These are phyloP conservation scores for Drosophila aldrichi DNA, from an alignment of 2,888 invertebrate species.

Conservation along the genomic window DNA sequence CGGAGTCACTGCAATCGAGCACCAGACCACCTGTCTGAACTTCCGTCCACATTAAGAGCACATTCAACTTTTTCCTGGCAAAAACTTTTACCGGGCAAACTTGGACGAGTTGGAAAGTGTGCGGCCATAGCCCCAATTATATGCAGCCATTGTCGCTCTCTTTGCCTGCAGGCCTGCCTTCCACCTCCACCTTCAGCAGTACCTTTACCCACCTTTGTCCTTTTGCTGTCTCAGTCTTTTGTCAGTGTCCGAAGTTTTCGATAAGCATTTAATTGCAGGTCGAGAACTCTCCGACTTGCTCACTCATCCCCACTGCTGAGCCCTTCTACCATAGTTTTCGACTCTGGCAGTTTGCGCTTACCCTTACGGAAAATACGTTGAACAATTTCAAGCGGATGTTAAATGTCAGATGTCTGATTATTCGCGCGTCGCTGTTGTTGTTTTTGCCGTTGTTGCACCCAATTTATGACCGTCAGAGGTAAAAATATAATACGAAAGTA, in stretches of 20 bases:
- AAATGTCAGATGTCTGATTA: slow-evolving; percentile 63
- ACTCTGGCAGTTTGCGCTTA: slow-evolving; percentile 20
- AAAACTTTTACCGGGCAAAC: slow-evolving; percentile 35
- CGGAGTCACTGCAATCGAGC: slow-evolving; percentile 12
- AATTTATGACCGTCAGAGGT: slow-evolving; percentile 61
- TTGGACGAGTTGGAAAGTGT: slow-evolving; percentile 22
- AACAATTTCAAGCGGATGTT: slow-evolving; percentile 74
- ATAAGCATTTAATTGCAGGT: slow-evolving; percentile 76
- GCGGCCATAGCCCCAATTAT: slow-evolving; percentile 59
- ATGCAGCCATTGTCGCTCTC: slow-evolving; percentile 26
- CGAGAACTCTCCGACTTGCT: slow-evolving; percentile 43
- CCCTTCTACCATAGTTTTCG: neutral
- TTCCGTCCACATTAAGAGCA: neutral
- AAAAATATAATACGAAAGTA: slow-evolving; percentile 19
- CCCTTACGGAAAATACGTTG: slow-evolving; percentile 63
- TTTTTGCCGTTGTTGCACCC: slow-evolving; percentile 27
- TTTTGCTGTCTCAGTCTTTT: slow-evolving; percentile 2
- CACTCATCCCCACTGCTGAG: neutral
- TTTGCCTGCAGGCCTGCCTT: neutral
- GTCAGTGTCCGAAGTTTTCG: slow-evolving; percentile 61
- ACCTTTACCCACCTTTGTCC: neutral
- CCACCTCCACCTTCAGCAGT: neutral
- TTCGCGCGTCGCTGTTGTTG: slow-evolving; percentile 6
- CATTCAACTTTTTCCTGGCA: slow-evolving; percentile 13
- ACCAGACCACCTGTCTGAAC: slow-evolving; percentile 1